Evolutionary conservation across 2,888 invertebrate genomes (phyloP).

Genomic region (Drosophila buzzatii): DNA sequence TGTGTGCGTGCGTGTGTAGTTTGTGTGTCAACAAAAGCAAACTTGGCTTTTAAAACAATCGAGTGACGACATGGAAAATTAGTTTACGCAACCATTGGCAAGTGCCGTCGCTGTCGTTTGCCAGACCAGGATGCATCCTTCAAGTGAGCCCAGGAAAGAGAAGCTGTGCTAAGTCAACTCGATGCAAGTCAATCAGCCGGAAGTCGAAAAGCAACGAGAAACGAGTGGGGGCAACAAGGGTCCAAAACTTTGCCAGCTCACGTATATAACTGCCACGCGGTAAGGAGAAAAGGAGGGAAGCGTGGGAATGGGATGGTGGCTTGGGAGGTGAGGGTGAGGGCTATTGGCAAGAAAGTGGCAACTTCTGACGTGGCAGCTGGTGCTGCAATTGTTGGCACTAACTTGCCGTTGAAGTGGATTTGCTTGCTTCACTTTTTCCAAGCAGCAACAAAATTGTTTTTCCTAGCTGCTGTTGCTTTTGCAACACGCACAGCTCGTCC

Average conservation of each 20-base stretch:
- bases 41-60: slow-evolving; percentile 80
- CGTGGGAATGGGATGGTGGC: not conserved
- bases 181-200: slow-evolving; percentile 80
- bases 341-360: slow-evolving; percentile 61
- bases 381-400: slow-evolving; percentile 78
- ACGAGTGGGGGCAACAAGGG: slow-evolving; percentile 29
- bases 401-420: slow-evolving; percentile 74
- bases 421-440: slow-evolving; percentile 55
- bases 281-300: not conserved
- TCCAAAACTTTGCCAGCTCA: slow-evolving; percentile 66
- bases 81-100: slow-evolving; percentile 79
- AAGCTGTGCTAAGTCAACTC: slow-evolving; percentile 80
- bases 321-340: slow-evolving; percentile 3
- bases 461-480: slow-evolving; percentile 46
- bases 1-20: slow-evolving; percentile 9
- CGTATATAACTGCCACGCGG: slow-evolving; percentile 24
- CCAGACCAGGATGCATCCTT: slow-evolving; percentile 45
- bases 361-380: slow-evolving; percentile 78
- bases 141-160: slow-evolving; percentile 30
- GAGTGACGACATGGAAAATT: slow-evolving; percentile 82
- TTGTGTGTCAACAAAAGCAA: slow-evolving; percentile 46
- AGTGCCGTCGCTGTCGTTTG: slow-evolving; percentile 37
- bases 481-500: slow-evolving; percentile 50
- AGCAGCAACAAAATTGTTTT: slow-evolving; percentile 69
- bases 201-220: slow-evolving; percentile 62